These are phyloP conservation scores for Campoletis raptor DNA, from an alignment of 2,888 invertebrate genomes.

Conservation along the genomic window DNA sequence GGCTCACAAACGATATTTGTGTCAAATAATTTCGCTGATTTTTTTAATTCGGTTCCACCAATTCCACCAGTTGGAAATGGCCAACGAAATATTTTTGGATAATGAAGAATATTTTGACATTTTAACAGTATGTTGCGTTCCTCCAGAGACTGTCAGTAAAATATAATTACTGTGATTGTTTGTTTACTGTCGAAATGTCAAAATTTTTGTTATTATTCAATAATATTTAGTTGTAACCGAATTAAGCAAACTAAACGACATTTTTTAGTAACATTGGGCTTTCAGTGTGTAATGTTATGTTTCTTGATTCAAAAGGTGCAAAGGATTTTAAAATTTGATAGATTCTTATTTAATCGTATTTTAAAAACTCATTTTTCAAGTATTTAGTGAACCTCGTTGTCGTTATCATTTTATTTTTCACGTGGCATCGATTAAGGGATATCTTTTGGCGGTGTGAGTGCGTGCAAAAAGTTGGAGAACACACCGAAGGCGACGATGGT, in stretches of 20 bases:
- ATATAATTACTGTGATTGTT: no score
- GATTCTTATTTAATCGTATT: background rate
- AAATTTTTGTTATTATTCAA: no score
- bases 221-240: no score
- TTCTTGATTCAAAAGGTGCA: background rate
- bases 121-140: no score
- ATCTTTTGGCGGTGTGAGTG: slow-evolving; percentile 14
- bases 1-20: background rate
- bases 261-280: no score
- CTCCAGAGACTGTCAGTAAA: no score
- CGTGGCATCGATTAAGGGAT: slow-evolving; percentile 31
- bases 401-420: slow-evolving; percentile 25
- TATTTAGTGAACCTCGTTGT: slow-evolving; percentile 7
- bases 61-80: no score
- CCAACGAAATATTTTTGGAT: no score
- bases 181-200: no score
- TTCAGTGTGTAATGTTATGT: background rate
- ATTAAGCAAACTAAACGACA: no score
- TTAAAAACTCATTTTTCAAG: background rate
- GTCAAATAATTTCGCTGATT: background rate
- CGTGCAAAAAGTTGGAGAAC: background rate
- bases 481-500: slow-evolving; percentile 60
- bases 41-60: background rate
- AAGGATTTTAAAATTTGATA: background rate
- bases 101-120: no score